A percentile compares a stretch with the other conserved stretches of the same genome.
phyloP scores from a whole-genome alignment of 2,797 vertebrate species.

The Stomatorhinus walkeri region DNA sequence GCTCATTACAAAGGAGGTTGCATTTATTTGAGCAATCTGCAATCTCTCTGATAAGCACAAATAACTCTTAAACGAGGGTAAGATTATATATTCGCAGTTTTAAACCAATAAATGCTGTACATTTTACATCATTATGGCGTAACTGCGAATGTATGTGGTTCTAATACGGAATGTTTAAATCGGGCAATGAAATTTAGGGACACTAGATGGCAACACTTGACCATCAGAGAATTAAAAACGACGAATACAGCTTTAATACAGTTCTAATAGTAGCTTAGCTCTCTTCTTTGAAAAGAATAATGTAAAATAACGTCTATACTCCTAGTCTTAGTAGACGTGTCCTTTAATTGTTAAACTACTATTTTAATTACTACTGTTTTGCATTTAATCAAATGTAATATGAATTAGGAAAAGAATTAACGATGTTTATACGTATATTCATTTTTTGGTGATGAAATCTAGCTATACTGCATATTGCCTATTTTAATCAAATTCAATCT shows the following conservation, averaged over 20 bases:
- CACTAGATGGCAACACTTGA: constrained; percentile 46
- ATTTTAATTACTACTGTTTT: neutral
- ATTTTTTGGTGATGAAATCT: neutral
- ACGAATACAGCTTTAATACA: neutral
- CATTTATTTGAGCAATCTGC: neutral
- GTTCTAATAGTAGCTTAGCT: neutral
- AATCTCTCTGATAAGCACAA: neutral
- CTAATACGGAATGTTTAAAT: neutral
- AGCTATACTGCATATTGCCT: neutral
- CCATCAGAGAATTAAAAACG: constrained; percentile 2
- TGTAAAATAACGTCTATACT: neutral
- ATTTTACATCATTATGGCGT: neutral
- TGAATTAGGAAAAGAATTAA: neutral
- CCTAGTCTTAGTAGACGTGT: neutral
- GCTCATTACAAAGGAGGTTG: neutral
- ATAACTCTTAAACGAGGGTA: neutral
- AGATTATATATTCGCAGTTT: neutral
- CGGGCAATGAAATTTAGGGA: neutral
- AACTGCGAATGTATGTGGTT: neutral
- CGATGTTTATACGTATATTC: neutral
- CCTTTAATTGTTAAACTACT: neutral
- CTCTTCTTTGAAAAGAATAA: neutral
- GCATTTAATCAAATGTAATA: neutral
- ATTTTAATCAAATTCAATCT: neutral
- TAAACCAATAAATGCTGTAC: neutral